Conservation (phyloP, 1,140 invertebrate genomes). For the Potamilus streckersoni region DNA sequence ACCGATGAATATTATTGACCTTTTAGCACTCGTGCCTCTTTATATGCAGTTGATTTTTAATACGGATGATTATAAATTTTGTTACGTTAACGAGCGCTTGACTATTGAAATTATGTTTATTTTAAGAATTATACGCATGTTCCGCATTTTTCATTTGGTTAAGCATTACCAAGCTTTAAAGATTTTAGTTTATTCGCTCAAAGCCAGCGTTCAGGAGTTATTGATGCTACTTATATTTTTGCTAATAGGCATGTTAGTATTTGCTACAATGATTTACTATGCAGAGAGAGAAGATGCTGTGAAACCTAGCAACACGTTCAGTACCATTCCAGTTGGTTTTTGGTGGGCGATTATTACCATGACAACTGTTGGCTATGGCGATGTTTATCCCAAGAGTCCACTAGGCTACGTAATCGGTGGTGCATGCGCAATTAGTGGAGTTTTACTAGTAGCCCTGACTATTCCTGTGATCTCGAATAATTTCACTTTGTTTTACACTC, state of each 20-base stretch:
- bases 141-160: conserved; percentile 62
- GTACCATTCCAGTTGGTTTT: conserved; percentile 67
- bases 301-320: conserved; percentile 53
- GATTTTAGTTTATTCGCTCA: conserved; percentile 59
- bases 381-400: conserved; percentile 57
- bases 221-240: conserved; percentile 94
- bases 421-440: conserved; percentile 59
- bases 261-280: conserved; percentile 97
- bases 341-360: conserved; percentile 74
- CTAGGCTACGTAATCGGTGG: conserved; percentile 71
- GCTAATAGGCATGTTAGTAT: conserved; percentile 96
- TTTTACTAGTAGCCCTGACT: conserved; percentile 60
- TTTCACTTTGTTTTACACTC: conserved; percentile 63
- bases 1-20: conserved; percentile 70
- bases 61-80: conserved; percentile 46
- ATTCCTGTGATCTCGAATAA: conserved; percentile 66
- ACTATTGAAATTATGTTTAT: conserved; percentile 61
- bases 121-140: conserved; percentile 61
- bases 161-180: conserved; percentile 60
- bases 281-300: conserved; percentile 79
- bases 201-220: conserved; percentile 63
- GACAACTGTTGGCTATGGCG: conserved; percentile 72
- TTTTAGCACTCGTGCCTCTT: conserved; percentile 68
- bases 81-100: conserved; percentile 53
- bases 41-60: conserved; percentile 58